Evolutionary conservation across 2,888 invertebrate genomes (phyloP).

Genomic region (Patella caerulea): DNA sequence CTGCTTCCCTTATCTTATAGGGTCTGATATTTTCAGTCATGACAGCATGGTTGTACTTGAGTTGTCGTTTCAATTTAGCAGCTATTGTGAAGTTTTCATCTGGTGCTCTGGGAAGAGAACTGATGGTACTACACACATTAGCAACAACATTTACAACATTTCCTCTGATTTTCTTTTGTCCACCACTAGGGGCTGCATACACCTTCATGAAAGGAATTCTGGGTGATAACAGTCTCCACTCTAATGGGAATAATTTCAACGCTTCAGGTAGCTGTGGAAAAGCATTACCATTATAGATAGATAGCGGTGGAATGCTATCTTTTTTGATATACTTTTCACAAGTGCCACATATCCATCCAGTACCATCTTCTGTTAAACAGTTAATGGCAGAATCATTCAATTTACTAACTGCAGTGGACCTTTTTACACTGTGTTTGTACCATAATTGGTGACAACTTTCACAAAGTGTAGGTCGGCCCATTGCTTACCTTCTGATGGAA

Average conservation of each 20-base stretch:
- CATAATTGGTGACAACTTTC: too few relatives aligned
- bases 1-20: constrained; percentile 9
- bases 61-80: constrained; percentile 10
- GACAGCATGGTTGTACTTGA: neutral
- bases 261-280: too few relatives aligned
- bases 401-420: too few relatives aligned
- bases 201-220: neutral
- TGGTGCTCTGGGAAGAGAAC: neutral
- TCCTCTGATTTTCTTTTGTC: neutral
- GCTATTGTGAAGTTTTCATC: constrained; percentile 16
- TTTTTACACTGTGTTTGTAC: too few relatives aligned
- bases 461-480: too few relatives aligned
- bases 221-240: neutral
- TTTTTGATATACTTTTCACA: too few relatives aligned
- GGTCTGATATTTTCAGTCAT: constrained; percentile 12
- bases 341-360: too few relatives aligned
- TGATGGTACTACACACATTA: neutral
- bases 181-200: neutral
- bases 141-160: neutral
- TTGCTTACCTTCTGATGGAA: too few relatives aligned
- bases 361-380: too few relatives aligned
- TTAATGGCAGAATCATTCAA: too few relatives aligned
- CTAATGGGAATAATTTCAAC: neutral
- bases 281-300: too few relatives aligned
- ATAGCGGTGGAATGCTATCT: too few relatives aligned